Conservation (phyloP, 2,888 invertebrate species). For the Microctonus brassicae region DNA sequence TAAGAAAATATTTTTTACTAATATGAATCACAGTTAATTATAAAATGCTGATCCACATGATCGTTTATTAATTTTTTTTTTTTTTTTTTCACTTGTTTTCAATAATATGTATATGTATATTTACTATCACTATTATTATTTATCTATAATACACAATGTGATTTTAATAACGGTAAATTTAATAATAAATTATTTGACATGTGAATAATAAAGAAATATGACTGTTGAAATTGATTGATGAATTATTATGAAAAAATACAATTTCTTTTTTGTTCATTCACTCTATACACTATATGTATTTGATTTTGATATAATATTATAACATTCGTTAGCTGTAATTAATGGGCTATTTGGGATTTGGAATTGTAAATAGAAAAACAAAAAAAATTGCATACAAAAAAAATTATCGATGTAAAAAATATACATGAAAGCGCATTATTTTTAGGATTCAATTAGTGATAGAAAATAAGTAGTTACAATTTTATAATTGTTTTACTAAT, state of each 20-base stretch:
- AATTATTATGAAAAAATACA: constrained; percentile 12
- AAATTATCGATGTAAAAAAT: not conserved
- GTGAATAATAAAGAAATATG: constrained; percentile 1
- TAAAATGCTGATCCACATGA: constrained; percentile 59
- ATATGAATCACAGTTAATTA: constrained; percentile 61
- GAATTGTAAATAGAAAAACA: not conserved
- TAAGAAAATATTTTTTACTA: constrained; percentile 57
- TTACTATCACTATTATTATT: not conserved
- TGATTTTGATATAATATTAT: not conserved
- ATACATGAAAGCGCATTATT: not conserved
- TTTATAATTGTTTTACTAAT: not conserved
- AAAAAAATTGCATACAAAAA: not conserved
- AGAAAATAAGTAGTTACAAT: not conserved
- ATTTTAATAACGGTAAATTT: not conserved
- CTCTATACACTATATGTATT: not conserved
- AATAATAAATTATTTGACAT: not conserved
- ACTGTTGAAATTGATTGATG: not conserved
- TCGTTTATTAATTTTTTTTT: constrained; percentile 43
- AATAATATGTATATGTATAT: constrained; percentile 32
- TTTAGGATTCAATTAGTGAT: not conserved
- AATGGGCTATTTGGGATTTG: not conserved
- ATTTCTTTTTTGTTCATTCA: not conserved
- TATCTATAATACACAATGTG: not conserved
- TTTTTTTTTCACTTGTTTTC: constrained; percentile 35
- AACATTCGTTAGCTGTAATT: not conserved